A percentile compares a stretch with the other conserved stretches of the same genome.
These are phyloP conservation scores for Tholera decimalis DNA, from an alignment of 2,888 invertebrate genomes.

Conservation along the genomic window DNA sequence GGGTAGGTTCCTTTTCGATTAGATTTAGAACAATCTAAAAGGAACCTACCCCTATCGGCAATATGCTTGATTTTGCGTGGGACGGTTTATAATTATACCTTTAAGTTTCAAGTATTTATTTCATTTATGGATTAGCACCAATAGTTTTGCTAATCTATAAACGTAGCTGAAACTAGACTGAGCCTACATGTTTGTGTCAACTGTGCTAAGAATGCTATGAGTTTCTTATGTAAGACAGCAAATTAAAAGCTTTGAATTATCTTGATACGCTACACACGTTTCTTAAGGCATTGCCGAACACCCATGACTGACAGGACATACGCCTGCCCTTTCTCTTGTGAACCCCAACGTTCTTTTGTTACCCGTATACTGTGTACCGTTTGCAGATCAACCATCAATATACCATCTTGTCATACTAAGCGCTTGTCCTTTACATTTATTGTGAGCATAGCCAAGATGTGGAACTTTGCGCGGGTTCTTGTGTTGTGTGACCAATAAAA, in stretches of 20 bases:
- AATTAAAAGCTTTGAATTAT: background rate
- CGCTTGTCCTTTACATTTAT: too few relatives aligned
- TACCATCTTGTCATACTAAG: too few relatives aligned
- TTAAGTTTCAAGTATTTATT: conserved; percentile 1
- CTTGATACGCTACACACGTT: background rate
- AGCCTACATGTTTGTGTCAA: conserved; percentile 41
- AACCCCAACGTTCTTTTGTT: too few relatives aligned
- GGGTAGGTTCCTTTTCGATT: too few relatives aligned
- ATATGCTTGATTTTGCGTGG: background rate
- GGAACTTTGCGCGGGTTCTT: too few relatives aligned
- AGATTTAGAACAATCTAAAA: background rate
- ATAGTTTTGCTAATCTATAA: background rate
- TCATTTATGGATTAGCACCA: background rate
- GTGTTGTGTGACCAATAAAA: too few relatives aligned
- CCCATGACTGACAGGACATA: too few relatives aligned
- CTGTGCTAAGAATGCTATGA: conserved; percentile 28
- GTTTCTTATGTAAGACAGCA: background rate
- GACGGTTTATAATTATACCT: background rate
- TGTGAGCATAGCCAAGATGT: too few relatives aligned
- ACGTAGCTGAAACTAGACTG: background rate
- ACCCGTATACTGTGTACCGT: too few relatives aligned
- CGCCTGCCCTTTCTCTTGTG: background rate
- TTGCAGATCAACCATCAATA: too few relatives aligned
- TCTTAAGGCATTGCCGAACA: too few relatives aligned
- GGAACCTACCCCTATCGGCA: background rate